Percentiles rank a stretch among this genome's conserved stretches.
phyloP scores from a whole-genome alignment of 2,113 vertebrate species.

The Ictalurus punctatus region DNA sequence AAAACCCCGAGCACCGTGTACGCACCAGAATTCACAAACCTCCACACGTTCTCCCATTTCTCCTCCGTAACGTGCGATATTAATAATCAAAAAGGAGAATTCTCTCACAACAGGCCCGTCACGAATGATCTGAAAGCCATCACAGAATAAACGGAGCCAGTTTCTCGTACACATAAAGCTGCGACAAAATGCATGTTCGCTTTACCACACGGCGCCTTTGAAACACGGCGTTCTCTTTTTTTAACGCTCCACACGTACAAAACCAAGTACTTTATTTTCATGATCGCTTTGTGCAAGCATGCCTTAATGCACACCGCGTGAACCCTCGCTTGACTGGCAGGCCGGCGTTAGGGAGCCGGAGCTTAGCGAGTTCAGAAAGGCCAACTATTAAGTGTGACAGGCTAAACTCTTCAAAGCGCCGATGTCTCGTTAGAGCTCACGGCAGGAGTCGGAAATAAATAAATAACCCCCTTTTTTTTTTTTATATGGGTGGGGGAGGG shows the following conservation, averaged over 20 bases:
- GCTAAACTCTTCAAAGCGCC: conserved; percentile 65
- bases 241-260: neutral
- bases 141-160: conserved; percentile 24
- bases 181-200: conserved; percentile 43
- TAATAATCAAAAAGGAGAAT: neutral
- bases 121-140: conserved; percentile 21
- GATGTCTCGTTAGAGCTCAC: conserved; percentile 67
- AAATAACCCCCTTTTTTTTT: conserved; percentile 59
- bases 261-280: conserved; percentile 40
- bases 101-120: conserved; percentile 3
- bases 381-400: conserved; percentile 62
- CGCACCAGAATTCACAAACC: neutral
- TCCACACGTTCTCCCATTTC: neutral
- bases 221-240: conserved; percentile 33
- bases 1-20: neutral
- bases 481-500: neutral
- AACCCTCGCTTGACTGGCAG: conserved; percentile 46
- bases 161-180: conserved; percentile 31
- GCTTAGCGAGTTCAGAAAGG: conserved; percentile 57
- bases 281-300: conserved; percentile 38
- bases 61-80: neutral
- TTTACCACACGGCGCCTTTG: neutral
- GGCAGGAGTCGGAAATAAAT: conserved; percentile 59
- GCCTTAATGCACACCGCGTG: conserved; percentile 43
- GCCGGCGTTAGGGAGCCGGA: conserved; percentile 39